Percentiles rank a stretch among this genome's conserved stretches.
Conservation (phyloP, 2,797 vertebrate species). For the Fistularia tabacaria region DNA sequence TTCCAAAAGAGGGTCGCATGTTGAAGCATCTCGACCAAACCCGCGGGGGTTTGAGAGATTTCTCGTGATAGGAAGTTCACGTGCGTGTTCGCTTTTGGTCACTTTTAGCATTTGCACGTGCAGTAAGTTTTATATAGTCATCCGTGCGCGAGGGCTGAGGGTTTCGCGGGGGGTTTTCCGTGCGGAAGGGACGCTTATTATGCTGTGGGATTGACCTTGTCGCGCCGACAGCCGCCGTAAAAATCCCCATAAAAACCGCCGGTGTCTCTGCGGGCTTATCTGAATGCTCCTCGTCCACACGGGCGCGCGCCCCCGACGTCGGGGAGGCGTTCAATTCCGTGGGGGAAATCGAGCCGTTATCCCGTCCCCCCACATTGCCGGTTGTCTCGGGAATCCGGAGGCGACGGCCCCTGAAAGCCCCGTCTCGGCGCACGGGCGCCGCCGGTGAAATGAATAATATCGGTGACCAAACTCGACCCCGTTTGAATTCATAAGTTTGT, state of each 20-base stretch:
- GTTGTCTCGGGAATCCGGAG: no score
- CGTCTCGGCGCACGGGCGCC: no score
- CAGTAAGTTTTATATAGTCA: not conserved
- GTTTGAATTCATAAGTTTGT: not conserved
- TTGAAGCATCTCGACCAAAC: no score
- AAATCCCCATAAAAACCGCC: slow-evolving; percentile 22
- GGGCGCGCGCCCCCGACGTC: not conserved
- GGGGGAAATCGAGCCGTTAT: not conserved
- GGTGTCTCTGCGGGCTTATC: slow-evolving; percentile 19
- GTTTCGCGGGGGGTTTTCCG: not conserved
- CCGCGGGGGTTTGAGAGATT: not conserved
- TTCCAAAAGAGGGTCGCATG: slow-evolving; percentile 5
- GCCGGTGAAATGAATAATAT: slow-evolving; percentile 1
- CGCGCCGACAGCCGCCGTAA: slow-evolving; percentile 16
- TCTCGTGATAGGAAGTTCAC: slow-evolving; percentile 6
- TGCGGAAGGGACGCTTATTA: no score
- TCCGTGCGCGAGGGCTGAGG: not conserved
- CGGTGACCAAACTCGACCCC: not conserved
- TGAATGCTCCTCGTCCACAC: slow-evolving; percentile 2
- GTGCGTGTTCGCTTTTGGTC: not conserved
- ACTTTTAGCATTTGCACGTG: no score
- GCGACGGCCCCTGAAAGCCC: no score
- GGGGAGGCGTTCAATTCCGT: not conserved
- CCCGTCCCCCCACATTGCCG: not conserved
- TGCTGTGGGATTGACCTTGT: slow-evolving; percentile 12